phyloP scores from a whole-genome alignment of 2,888 invertebrate genomes.

The Phengaris arion region DNA sequence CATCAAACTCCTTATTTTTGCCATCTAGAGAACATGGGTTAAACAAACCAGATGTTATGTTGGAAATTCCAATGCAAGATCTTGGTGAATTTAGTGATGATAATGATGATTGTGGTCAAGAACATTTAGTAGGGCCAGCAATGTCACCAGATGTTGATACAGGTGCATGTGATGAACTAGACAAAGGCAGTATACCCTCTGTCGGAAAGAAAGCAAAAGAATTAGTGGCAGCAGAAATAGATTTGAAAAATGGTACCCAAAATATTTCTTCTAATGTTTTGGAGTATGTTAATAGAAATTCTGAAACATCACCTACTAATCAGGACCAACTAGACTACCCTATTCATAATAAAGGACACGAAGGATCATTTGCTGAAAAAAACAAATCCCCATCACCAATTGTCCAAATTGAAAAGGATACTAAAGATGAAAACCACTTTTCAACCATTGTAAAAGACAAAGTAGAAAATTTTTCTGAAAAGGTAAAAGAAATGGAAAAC shows the following conservation, averaged over 20 bases:
- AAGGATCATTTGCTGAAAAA: not conserved
- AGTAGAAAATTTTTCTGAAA: not conserved
- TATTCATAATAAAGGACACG: constrained; percentile 20
- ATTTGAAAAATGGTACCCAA: constrained; percentile 30
- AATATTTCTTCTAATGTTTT: not conserved
- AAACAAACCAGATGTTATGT: constrained; percentile 62
- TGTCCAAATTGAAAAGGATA: not conserved
- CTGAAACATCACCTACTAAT: not conserved
- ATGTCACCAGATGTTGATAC: constrained; percentile 41
- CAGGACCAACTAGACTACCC: not conserved
- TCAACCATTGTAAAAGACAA: not conserved
- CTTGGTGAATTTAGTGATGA: constrained; percentile 46
- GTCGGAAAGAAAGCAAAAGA: not conserved
- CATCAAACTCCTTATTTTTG: constrained; percentile 27
- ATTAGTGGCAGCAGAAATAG: constrained; percentile 32
- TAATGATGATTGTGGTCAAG: constrained; percentile 46
- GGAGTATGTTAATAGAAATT: constrained; percentile 30
- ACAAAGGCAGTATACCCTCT: not conserved
- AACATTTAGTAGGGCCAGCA: constrained; percentile 32
- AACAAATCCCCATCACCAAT: not conserved
- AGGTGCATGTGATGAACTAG: constrained; percentile 32
- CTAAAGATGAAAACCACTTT: not conserved
- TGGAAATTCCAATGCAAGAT: constrained; percentile 65
- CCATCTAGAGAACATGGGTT: constrained; percentile 47
- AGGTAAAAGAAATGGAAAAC: not conserved